A percentile compares a stretch with the other conserved stretches of the same genome.
These are phyloP conservation scores for Agrochola lota DNA, from an alignment of 2,888 invertebrate species.

Conservation along the genomic window DNA sequence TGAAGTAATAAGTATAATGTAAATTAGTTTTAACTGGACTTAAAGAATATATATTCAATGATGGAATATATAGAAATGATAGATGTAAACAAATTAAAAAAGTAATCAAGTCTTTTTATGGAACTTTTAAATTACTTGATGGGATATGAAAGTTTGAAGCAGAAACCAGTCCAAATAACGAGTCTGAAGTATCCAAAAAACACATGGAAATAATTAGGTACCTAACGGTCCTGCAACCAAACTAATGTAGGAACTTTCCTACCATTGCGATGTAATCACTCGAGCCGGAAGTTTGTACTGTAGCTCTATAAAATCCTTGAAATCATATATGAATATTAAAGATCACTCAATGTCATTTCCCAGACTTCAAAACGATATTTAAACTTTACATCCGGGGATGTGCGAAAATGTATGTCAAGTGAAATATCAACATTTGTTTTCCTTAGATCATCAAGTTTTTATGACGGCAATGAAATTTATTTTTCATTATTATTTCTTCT, in stretches of 20 bases:
- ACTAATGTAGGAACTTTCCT: slow-evolving; percentile 15
- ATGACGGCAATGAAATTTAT: slow-evolving; percentile 47
- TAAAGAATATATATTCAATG: not conserved
- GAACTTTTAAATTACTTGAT: slow-evolving; percentile 2
- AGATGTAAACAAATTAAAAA: not conserved
- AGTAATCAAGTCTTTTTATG: not conserved
- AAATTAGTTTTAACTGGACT: not conserved
- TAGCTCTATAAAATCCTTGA: slow-evolving; percentile 59
- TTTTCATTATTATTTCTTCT: slow-evolving; percentile 37
- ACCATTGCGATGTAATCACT: slow-evolving; percentile 12
- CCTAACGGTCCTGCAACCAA: slow-evolving; percentile 8
- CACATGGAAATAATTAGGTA: not conserved
- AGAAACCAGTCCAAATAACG: slow-evolving; percentile 21
- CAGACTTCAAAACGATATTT: slow-evolving; percentile 31
- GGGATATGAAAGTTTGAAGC: slow-evolving; percentile 34
- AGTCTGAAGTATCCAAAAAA: slow-evolving; percentile 16
- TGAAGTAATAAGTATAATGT: not conserved
- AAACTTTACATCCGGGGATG: slow-evolving; percentile 56
- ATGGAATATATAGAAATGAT: not conserved
- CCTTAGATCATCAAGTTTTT: slow-evolving; percentile 32
- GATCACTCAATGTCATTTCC: slow-evolving; percentile 56
- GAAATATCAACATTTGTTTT: slow-evolving; percentile 51
- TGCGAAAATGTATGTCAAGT: slow-evolving; percentile 63
- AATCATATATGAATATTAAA: slow-evolving; percentile 55
- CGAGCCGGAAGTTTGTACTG: slow-evolving; percentile 52